Conservation (phyloP, 2,797 vertebrate genomes). For the Xenops minutus region DNA sequence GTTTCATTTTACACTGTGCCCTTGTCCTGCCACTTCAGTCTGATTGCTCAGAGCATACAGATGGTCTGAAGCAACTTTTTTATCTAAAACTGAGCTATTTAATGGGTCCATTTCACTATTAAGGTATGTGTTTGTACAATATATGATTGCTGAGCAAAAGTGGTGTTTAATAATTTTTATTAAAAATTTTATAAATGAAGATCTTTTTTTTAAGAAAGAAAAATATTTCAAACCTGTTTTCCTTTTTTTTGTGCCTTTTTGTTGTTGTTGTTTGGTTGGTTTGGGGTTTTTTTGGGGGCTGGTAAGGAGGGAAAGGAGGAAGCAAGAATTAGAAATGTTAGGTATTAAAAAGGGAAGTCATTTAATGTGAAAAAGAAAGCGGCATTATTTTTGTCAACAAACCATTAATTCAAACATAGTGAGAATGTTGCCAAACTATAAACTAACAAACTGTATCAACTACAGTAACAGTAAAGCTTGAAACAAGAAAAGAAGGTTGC, state of each 20-base stretch:
- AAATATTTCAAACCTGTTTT: neutral
- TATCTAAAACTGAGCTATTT: constrained; percentile 35
- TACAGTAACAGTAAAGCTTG: constrained; percentile 56
- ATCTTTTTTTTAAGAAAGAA: neutral
- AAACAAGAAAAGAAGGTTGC: constrained; percentile 65
- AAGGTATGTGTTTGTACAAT: neutral
- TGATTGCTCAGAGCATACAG: constrained; percentile 4
- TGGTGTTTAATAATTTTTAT: neutral
- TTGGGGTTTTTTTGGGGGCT: neutral
- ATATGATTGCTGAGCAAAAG: constrained; percentile 30
- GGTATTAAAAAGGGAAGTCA: neutral
- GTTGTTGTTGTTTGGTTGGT: no score
- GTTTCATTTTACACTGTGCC: constrained; percentile 44
- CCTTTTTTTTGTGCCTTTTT: no score
- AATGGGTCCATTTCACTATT: constrained; percentile 20
- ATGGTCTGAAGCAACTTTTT: constrained; percentile 30
- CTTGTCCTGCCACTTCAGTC: constrained; percentile 42
- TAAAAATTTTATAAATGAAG: neutral
- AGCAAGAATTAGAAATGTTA: neutral
- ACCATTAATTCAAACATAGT: neutral
- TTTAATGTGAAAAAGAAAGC: neutral
- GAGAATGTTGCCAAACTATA: neutral
- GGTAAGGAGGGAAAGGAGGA: neutral
- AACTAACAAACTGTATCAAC: constrained; percentile 27
- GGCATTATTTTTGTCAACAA: constrained; percentile 4